These are phyloP conservation scores for Synergus japonicus DNA, from an alignment of 2,888 invertebrate genomes.

Conservation along the genomic window DNA sequence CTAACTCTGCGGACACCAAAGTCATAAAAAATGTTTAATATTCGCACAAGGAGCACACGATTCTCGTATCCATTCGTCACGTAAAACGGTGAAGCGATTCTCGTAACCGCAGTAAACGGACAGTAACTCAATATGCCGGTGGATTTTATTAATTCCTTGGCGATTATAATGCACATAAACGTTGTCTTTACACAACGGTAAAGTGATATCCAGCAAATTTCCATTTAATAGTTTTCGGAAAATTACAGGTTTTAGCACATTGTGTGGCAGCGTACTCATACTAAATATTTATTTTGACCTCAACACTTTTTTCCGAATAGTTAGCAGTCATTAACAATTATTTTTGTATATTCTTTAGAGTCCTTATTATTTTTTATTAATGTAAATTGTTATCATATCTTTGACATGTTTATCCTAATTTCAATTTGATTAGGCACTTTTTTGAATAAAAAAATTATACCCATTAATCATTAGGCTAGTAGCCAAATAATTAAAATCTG, in stretches of 20 bases:
- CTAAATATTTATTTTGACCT: not conserved
- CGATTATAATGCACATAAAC: conserved; percentile 31
- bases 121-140: conserved; percentile 27
- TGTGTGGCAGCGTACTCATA: not conserved
- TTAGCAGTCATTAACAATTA: not conserved
- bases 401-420: not conserved
- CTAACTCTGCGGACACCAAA: conserved; percentile 4
- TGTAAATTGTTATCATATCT: too few relatives aligned
- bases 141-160: conserved; percentile 36
- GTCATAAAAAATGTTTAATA: not conserved
- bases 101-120: conserved; percentile 28
- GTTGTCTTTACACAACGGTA: conserved; percentile 24
- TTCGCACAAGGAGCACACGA: conserved; percentile 2
- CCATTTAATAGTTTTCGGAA: conserved; percentile 32
- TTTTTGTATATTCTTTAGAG: not conserved
- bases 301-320: not conserved
- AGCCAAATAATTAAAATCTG: not conserved
- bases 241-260: conserved; percentile 11
- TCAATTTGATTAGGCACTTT: not conserved
- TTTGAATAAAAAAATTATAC: not conserved
- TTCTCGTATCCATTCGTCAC: conserved; percentile 31
- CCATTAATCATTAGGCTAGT: not conserved
- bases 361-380: not conserved
- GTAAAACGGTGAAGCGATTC: conserved; percentile 26
- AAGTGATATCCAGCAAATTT: conserved; percentile 21